These are phyloP conservation scores for Drosophila neotestacea DNA, from an alignment of 2,888 invertebrate species.

Conservation along the genomic window DNA sequence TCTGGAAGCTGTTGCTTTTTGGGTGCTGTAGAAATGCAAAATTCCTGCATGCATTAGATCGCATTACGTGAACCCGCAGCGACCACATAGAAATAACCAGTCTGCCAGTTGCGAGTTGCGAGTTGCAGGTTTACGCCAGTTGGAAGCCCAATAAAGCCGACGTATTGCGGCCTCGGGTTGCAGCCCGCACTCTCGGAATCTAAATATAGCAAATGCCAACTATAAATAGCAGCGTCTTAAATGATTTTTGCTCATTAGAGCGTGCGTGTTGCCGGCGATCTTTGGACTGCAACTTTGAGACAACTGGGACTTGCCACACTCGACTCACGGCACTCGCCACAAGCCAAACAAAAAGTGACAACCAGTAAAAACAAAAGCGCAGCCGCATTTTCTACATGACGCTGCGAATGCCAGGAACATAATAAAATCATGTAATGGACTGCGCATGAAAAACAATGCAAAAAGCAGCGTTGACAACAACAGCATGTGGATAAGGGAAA, in stretches of 20 bases:
- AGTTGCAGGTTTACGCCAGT: conserved; percentile 35
- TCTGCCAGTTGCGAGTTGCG: conserved; percentile 36
- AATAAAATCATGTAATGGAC: conserved; percentile 81
- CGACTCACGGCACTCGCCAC: conserved; percentile 52
- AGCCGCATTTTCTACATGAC: conserved; percentile 79
- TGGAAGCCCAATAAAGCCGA: conserved; percentile 76
- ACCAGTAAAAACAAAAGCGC: conserved; percentile 79
- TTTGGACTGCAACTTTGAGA: conserved; percentile 29
- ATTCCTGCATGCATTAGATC: conserved; percentile 74
- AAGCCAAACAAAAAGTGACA: conserved; percentile 77
- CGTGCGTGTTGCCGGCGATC: conserved; percentile 74
- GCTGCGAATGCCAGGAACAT: conserved; percentile 79
- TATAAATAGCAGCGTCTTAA: conserved; percentile 78
- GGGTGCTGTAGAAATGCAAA: conserved; percentile 50
- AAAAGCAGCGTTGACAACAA: conserved; percentile 75
- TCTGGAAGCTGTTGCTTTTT: conserved; percentile 27
- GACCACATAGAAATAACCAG: conserved; percentile 54
- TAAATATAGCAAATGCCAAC: conserved; percentile 77
- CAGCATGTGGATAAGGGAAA: conserved; percentile 5
- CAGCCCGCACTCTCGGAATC: conserved; percentile 44
- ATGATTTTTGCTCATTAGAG: conserved; percentile 81
- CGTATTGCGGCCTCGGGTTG: conserved; percentile 56
- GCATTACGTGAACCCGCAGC: conserved; percentile 59
- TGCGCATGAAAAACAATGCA: conserved; percentile 81
- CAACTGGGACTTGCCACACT: conserved; percentile 36